These are phyloP conservation scores for Drosophila atroscutellata DNA, from an alignment of 2,888 invertebrate species.

Conservation along the genomic window DNA sequence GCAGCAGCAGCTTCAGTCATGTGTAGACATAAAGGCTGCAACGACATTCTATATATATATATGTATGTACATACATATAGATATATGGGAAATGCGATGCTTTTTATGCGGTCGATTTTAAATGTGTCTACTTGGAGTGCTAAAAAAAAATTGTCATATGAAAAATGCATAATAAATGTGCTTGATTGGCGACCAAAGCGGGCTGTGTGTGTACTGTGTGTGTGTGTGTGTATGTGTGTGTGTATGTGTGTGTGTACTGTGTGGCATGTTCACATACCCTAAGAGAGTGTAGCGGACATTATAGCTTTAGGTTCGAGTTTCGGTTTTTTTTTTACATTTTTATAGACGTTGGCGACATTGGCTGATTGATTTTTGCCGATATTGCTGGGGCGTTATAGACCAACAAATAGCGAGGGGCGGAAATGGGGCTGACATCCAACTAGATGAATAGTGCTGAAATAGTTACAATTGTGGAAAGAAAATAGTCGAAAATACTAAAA, in stretches of 20 bases:
- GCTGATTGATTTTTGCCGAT: slow-evolving; percentile 66
- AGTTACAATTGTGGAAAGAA: slow-evolving; percentile 41
- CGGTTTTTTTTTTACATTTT: slow-evolving; percentile 32
- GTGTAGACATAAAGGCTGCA: slow-evolving; percentile 56
- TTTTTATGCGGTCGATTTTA: slow-evolving; percentile 76
- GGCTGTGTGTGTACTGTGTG: neutral
- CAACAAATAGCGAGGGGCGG: neutral
- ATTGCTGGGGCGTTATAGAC: slow-evolving; percentile 50
- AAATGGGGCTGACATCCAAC: slow-evolving; percentile 1
- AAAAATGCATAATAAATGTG: slow-evolving; percentile 79
- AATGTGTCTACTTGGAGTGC: slow-evolving; percentile 70
- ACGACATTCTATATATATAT: slow-evolving; percentile 25
- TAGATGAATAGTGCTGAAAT: slow-evolving; percentile 41
- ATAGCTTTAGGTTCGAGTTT: slow-evolving; percentile 22
- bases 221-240: slow-evolving; percentile 6
- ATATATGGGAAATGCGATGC: slow-evolving; percentile 38
- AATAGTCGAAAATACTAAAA: slow-evolving; percentile 26
- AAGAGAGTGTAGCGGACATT: slow-evolving; percentile 32
- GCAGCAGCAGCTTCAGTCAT: slow-evolving; percentile 49
- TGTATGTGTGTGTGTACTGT: slow-evolving; percentile 13
- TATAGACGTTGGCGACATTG: slow-evolving; percentile 50
- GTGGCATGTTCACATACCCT: slow-evolving; percentile 59
- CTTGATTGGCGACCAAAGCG: slow-evolving; percentile 61
- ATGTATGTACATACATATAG: slow-evolving; percentile 12
- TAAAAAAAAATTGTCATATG: slow-evolving; percentile 69